Evolutionary conservation across 92 coral and sea anemone species (phyloP).

Genomic region (Palythoa grandiflora): DNA sequence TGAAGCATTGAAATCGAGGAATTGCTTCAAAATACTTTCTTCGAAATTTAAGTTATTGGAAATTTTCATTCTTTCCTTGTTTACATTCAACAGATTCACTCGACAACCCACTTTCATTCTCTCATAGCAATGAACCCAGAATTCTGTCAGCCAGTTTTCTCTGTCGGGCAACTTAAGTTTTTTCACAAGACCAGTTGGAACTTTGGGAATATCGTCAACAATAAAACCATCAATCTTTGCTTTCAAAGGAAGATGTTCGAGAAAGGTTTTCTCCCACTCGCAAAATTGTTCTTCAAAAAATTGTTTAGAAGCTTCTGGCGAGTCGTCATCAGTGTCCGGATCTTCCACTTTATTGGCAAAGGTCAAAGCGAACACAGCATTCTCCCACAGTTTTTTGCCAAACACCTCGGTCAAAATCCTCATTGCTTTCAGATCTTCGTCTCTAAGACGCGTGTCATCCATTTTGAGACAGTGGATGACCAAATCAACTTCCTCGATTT

Average conservation of each 20-base stretch:
- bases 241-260: background rate
- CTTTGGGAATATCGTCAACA: background rate
- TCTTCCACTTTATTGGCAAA: constrained; percentile 61
- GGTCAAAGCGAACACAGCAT: constrained; percentile 60
- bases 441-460: constrained; percentile 51
- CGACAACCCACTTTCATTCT: constrained; percentile 23
- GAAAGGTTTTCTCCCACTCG: constrained; percentile 20
- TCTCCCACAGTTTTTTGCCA: constrained; percentile 54
- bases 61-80: constrained; percentile 7
- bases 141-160: constrained; percentile 58
- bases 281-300: constrained; percentile 15
- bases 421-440: constrained; percentile 42
- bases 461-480: constrained; percentile 59
- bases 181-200: constrained; percentile 26
- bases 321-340: constrained; percentile 49
- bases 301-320: background rate
- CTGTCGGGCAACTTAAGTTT: constrained; percentile 36
- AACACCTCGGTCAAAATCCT: constrained; percentile 39
- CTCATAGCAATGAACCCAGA: constrained; percentile 49
- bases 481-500: constrained; percentile 15
- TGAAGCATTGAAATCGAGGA: no score
- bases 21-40: no score
- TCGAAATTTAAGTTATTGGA: no score
- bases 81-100: background rate
- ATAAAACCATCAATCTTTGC: background rate